A percentile compares a stretch with the other conserved stretches of the same genome.
phyloP scores from a whole-genome alignment of 2,888 invertebrate species.

The Dusona sp. region DNA sequence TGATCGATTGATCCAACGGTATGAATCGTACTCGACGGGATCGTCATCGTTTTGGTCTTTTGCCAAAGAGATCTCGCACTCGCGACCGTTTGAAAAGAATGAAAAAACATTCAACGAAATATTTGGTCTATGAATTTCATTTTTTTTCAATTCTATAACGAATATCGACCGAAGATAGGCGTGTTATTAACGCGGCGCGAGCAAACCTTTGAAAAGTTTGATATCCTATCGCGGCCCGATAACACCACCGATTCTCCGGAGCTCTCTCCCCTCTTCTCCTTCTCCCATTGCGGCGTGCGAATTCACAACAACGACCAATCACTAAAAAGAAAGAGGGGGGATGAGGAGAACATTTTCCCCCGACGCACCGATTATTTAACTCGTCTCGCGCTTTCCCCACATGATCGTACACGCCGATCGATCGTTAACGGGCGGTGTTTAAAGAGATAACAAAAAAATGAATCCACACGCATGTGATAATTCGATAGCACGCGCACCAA shows the following conservation, averaged over 20 bases:
- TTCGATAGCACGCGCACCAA: neutral
- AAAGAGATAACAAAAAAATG: neutral
- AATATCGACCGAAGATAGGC: neutral
- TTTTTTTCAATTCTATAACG: constrained; percentile 9
- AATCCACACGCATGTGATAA: constrained; percentile 7
- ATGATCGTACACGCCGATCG: constrained; percentile 3
- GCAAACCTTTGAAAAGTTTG: constrained; percentile 15
- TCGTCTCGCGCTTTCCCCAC: neutral
- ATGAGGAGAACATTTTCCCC: neutral
- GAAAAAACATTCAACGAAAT: constrained; percentile 2
- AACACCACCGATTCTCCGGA: constrained; percentile 8
- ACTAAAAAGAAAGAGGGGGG: neutral
- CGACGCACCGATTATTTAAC: neutral
- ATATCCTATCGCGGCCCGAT: constrained; percentile 23
- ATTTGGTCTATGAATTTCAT: neutral
- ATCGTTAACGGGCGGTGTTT: neutral
- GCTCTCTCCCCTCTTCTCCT: constrained; percentile 1
- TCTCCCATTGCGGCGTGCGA: constrained; percentile 12
- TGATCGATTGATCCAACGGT: constrained; percentile 8
- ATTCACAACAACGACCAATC: constrained; percentile 6
- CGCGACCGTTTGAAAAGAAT: neutral
- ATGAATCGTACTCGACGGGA: neutral
- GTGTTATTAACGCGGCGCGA: neutral
- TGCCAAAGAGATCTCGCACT: neutral
- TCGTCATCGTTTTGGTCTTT: constrained; percentile 1